These are phyloP conservation scores for Eristalis pertinax DNA, from an alignment of 2,888 invertebrate genomes.

Conservation along the genomic window DNA sequence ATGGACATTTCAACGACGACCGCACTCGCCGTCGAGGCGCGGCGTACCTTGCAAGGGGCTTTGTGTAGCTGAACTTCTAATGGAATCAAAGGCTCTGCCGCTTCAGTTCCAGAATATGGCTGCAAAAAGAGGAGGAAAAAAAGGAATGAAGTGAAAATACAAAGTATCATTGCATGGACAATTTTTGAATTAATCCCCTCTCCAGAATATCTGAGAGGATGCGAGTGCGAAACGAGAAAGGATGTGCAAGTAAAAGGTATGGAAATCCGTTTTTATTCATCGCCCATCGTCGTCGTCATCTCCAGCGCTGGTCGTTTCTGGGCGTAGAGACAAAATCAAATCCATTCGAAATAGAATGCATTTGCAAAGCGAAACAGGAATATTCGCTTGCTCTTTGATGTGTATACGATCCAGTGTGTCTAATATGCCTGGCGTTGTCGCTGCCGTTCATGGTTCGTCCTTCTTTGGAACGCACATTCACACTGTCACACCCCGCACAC, in stretches of 20 bases:
- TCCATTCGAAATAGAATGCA: conserved; percentile 60
- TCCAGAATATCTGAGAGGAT: conserved; percentile 46
- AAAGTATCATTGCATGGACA: conserved; percentile 55
- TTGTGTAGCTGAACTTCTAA: conserved; percentile 51
- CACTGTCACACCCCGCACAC: neutral
- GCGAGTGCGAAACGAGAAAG: conserved; percentile 19
- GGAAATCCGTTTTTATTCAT: conserved; percentile 25
- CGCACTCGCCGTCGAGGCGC: neutral
- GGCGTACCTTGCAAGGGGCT: neutral
- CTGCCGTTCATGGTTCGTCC: conserved; percentile 1
- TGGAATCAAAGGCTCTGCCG: conserved; percentile 35
- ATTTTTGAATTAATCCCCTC: conserved; percentile 52
- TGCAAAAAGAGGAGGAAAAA: conserved; percentile 3
- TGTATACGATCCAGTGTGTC: neutral
- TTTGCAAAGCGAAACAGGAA: conserved; percentile 46
- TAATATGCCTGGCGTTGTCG: neutral
- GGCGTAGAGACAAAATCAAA: conserved; percentile 42
- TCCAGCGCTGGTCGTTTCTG: neutral
- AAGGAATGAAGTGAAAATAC: conserved; percentile 16
- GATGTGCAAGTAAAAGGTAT: conserved; percentile 19
- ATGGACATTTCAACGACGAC: conserved; percentile 3
- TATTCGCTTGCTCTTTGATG: neutral
- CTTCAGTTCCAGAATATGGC: conserved; percentile 13
- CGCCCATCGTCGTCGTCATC: neutral
- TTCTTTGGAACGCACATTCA: neutral